Evolutionary conservation across 2,797 vertebrate species (phyloP).

Genomic region (Todus mexicanus): DNA sequence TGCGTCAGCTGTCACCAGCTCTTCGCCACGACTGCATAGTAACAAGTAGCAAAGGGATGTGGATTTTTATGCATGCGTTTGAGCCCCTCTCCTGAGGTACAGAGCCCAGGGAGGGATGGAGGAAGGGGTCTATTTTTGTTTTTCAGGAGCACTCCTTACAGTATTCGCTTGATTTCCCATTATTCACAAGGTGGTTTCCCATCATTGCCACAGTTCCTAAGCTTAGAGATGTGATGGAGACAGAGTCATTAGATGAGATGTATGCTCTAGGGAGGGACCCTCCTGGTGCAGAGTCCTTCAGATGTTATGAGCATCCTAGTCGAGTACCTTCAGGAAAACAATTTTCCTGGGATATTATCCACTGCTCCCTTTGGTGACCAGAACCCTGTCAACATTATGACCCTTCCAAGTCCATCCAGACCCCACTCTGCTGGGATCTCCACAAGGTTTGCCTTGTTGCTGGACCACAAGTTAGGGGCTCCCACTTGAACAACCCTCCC

Average conservation of each 20-base stretch:
- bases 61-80: neutral
- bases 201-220: neutral
- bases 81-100: neutral
- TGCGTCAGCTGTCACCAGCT: neutral
- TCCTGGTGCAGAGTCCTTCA: neutral
- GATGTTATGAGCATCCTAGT: neutral
- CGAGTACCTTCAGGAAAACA: neutral
- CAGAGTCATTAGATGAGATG: too few relatives aligned
- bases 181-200: neutral
- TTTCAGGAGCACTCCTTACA: neutral
- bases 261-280: fast-evolving
- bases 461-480: fast-evolving
- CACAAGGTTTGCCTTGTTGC: neutral
- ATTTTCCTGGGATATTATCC: neutral
- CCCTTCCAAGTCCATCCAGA: neutral
- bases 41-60: neutral
- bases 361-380: neutral
- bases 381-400: neutral
- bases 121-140: neutral
- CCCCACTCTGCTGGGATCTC: neutral
- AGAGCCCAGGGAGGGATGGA: neutral
- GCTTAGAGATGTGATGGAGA: neutral
- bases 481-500: neutral
- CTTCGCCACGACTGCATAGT: neutral
- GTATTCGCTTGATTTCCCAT: neutral